A percentile compares a stretch with the other conserved stretches of the same genome.
These are phyloP conservation scores for Rhadina sibilatrix DNA, from an alignment of 2,113 vertebrate species.

Conservation along the genomic window DNA sequence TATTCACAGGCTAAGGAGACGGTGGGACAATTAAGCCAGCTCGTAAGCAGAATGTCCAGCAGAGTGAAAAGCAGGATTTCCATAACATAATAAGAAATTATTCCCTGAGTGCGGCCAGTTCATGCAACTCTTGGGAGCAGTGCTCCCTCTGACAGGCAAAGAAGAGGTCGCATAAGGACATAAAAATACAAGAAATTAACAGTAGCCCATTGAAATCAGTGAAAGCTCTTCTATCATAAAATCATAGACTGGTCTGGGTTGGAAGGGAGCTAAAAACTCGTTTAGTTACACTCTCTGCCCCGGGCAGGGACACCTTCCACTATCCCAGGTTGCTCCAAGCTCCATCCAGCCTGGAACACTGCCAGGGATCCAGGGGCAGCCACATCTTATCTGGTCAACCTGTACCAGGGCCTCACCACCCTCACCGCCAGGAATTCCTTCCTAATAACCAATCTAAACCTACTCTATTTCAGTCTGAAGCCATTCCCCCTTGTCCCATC, in stretches of 20 bases:
- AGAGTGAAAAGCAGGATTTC: neutral
- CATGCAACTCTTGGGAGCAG: neutral
- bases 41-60: neutral
- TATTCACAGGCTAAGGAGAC: conserved; percentile 30
- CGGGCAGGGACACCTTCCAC: neutral
- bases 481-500: neutral
- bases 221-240: neutral
- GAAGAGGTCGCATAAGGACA: neutral
- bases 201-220: neutral
- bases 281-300: neutral
- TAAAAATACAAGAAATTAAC: neutral
- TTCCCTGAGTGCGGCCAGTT: neutral
- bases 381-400: neutral
- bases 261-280: neutral
- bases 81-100: neutral
- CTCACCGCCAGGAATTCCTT: neutral
- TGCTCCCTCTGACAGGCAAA: neutral
- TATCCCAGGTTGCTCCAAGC: neutral
- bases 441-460: neutral
- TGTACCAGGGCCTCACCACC: neutral
- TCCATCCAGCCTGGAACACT: neutral
- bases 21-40: neutral
- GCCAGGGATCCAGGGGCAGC: neutral
- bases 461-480: neutral
- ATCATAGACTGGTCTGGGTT: neutral